phyloP scores from a whole-genome alignment of 2,113 vertebrate species.

The Puntigrus tetrazona region DNA sequence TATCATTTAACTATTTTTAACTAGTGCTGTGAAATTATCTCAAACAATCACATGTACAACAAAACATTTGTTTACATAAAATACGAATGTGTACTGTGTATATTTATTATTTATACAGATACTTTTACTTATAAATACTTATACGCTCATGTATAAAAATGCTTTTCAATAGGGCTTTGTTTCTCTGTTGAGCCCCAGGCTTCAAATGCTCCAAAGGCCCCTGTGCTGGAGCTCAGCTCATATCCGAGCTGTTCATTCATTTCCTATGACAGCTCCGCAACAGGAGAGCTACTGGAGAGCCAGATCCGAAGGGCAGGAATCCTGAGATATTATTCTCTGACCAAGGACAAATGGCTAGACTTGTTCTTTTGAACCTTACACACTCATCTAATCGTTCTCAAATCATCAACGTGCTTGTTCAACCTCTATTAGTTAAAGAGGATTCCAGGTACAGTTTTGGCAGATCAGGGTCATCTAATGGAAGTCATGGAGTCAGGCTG shows the following conservation, averaged over 20 bases:
- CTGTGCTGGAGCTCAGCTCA: slow-evolving; percentile 6
- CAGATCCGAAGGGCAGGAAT: neutral
- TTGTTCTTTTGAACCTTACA: slow-evolving; percentile 9
- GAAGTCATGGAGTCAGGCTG: neutral
- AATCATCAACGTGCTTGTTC: neutral
- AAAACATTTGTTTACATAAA: too few species aligned
- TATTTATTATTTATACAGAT: too few species aligned
- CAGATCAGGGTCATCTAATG: neutral
- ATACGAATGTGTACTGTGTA: too few species aligned
- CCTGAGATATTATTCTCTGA: neutral
- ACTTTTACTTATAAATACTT: too few species aligned
- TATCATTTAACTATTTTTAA: too few species aligned
- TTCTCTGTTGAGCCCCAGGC: neutral
- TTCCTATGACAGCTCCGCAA: neutral
- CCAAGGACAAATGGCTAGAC: neutral
- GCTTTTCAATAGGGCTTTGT: neutral
- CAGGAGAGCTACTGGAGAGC: slow-evolving; percentile 2
- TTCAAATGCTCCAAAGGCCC: neutral
- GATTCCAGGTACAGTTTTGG: neutral
- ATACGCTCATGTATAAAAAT: too few species aligned
- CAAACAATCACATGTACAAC: too few species aligned
- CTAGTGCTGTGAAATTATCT: too few species aligned
- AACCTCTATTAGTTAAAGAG: neutral
- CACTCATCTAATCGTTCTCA: neutral
- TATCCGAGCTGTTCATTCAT: slow-evolving; percentile 1